Conservation (phyloP, 1,140 invertebrate species). For the Dendroctonus ponderosae region DNA sequence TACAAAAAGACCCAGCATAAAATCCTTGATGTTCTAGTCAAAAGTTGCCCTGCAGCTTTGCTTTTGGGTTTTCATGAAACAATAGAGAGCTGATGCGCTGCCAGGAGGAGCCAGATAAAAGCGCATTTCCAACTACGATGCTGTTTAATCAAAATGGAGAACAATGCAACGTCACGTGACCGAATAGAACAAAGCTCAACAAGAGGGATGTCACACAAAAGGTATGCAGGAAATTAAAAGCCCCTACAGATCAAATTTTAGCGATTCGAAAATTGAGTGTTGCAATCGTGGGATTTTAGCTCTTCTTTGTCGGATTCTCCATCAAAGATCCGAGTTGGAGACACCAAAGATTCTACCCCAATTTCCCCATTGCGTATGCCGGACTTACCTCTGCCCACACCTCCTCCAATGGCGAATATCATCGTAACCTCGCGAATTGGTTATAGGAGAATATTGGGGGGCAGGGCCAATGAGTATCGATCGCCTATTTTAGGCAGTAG, state of each 20-base stretch:
- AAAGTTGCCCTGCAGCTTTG: too few species aligned
- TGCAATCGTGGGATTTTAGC: conserved; percentile 6
- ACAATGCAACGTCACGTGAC: conserved; percentile 25
- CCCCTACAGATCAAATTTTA: too few species aligned
- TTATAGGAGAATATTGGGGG: conserved; percentile 42
- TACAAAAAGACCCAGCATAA: too few species aligned
- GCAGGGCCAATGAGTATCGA: conserved; percentile 40
- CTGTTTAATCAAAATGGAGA: conserved; percentile 27
- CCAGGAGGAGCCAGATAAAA: not conserved
- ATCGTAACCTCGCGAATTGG: conserved; percentile 45
- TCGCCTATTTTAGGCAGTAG: conserved; percentile 38
- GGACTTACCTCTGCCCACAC: conserved; percentile 48
- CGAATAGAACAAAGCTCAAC: conserved; percentile 3
- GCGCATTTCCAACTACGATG: conserved; percentile 4
- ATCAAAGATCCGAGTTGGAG: not conserved
- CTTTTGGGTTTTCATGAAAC: not conserved
- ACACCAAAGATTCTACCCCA: conserved; percentile 19
- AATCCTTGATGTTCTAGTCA: too few species aligned
- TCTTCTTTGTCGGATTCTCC: conserved; percentile 16
- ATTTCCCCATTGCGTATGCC: conserved; percentile 39
- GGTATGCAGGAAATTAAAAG: conserved; percentile 3
- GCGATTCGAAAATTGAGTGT: not conserved
- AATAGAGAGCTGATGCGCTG: not conserved
- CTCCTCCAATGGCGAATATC: conserved; percentile 49
- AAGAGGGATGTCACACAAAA: conserved; percentile 23